Conservation (phyloP, 2,888 invertebrate species). For the Monoplex corrugatus region DNA sequence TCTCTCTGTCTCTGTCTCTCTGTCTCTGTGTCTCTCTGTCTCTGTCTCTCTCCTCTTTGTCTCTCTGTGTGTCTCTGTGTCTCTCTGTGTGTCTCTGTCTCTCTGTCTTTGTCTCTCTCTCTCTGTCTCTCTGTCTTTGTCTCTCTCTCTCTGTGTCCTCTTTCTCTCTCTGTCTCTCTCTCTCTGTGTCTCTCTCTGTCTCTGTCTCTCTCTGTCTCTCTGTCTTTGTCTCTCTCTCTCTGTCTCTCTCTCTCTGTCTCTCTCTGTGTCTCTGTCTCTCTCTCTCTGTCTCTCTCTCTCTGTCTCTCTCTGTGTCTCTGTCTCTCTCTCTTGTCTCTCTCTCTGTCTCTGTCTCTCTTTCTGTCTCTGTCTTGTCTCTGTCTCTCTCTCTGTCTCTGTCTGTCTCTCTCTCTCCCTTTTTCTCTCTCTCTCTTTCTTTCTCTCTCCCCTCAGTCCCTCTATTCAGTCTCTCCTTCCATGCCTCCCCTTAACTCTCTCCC, state of each 20-base stretch:
- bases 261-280: too few species aligned
- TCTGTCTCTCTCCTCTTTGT: background rate
- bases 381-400: too few species aligned
- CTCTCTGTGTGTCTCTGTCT: background rate
- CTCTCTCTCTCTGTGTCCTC: background rate
- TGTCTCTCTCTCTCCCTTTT: too few species aligned
- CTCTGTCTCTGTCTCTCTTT: too few species aligned
- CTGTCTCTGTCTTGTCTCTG: too few species aligned
- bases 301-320: background rate
- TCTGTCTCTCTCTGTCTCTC: constrained; percentile 3
- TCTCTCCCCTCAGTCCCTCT: too few species aligned
- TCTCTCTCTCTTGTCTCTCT: background rate
- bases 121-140: background rate
- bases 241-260: constrained; percentile 12
- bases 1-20: background rate
- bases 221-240: constrained; percentile 4
- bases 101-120: background rate
- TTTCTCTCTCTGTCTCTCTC: background rate
- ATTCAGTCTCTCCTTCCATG: too few species aligned
- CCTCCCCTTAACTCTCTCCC: too few species aligned
- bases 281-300: constrained; percentile 3
- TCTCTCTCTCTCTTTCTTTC: too few species aligned
- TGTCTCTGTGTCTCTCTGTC: background rate
- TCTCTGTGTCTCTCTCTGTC: background rate
- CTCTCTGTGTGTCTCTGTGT: too few species aligned